These are phyloP conservation scores for human (Homo sapiens) DNA, from an alignment of 2,113 vertebrate species.

Conservation along the genomic window GRCh38 chr5:32508001-32508500, in stretches of 20 bases:
- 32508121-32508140: background rate
- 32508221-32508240: background rate
- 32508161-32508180: background rate
- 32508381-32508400: background rate
- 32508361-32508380: slow-evolving; percentile 25
- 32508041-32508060: background rate
- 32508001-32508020: too few relatives aligned
- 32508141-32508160: background rate
- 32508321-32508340: background rate
- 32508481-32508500: background rate
- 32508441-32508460: slow-evolving; percentile 1
- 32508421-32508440: background rate
- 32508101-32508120: background rate
- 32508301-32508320: background rate
- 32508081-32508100: background rate
- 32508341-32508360: background rate
- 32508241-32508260: background rate
- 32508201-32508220: background rate
- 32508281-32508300: background rate
- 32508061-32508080: background rate
- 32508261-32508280: background rate
- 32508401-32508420: background rate
- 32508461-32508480: slow-evolving; percentile 4
- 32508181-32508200: background rate
- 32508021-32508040: background rate